These are phyloP conservation scores for Drosophila leonis DNA, from an alignment of 2,888 invertebrate genomes.

Conservation along the genomic window DNA sequence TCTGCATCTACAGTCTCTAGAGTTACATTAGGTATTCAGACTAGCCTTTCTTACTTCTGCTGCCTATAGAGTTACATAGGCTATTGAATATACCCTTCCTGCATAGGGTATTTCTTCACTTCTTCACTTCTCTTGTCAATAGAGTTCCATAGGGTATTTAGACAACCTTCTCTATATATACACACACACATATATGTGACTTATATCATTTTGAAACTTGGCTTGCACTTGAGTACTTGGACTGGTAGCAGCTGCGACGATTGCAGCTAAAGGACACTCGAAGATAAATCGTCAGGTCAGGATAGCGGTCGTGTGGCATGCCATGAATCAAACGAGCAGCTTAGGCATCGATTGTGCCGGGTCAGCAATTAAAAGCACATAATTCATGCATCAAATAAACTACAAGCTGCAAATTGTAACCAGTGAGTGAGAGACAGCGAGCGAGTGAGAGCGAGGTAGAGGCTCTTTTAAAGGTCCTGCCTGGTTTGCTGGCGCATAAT, in stretches of 20 bases:
- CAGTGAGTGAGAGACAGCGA: not conserved
- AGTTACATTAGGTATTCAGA: not conserved
- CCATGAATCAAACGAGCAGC: conserved; percentile 51
- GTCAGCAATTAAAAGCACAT: conserved; percentile 74
- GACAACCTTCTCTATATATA: not conserved
- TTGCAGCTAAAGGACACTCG: conserved; percentile 40
- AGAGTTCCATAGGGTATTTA: not conserved
- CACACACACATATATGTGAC: not conserved
- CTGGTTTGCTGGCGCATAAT: conserved; percentile 41
- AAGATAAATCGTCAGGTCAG: conserved; percentile 70
- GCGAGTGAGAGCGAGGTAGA: not conserved
- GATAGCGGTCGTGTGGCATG: conserved; percentile 32
- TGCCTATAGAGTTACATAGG: not conserved
- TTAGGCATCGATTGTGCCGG: conserved; percentile 40
- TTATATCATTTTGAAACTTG: not conserved
- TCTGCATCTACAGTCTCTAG: not conserved
- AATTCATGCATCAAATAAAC: conserved; percentile 62
- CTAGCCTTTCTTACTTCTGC: not conserved
- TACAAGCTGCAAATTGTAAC: conserved; percentile 21
- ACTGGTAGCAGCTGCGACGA: conserved; percentile 34
- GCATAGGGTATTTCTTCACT: not conserved
- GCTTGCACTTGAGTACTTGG: conserved; percentile 22
- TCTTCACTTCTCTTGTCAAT: not conserved
- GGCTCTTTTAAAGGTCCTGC: conserved; percentile 18
- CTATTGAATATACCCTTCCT: no score